Evolutionary conservation across 1,140 invertebrate species (phyloP), one percentile per base, ranked within the genome.

Genomic region (Prorops nasuta): DNA sequence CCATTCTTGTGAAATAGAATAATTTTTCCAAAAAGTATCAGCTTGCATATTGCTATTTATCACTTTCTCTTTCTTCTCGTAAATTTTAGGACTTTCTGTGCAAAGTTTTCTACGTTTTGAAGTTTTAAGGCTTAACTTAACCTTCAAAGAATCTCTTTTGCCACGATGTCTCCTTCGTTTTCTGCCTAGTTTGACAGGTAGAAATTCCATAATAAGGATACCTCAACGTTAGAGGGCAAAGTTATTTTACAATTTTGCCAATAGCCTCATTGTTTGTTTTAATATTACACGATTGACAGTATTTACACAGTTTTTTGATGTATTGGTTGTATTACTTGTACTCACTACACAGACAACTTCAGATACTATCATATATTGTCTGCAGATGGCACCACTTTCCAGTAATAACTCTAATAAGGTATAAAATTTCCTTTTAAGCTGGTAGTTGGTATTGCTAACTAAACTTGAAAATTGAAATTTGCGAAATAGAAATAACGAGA

Each of bases 1-100:
- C 74, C 74, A 77, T 34, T 73, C 69, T 20, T 73, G 64, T 1
- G 71, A 69, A 7, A 49, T 57, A 14, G 54, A 56, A 28, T 77
- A 77, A 65, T 76, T 77, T 59, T 72, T 60, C 74, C 74, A 77
- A 55, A 77, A 77, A 14, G 67, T 44, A 19, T 62, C 60, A 10
- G 73, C 73, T 16, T 69, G 47, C 69, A 72, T 72, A 6, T 37
- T 53, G 22, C 55, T 16, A 10, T 9, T 16, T 8, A 38, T 4
- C 28, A 56, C 10, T 47, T 51, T 37, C 31, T 45, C 44, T 43
- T 39, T 43, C 32, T 9, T 18, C 4, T 24, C 3, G 48, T 43
- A 39, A 28, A 18, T 31, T 46, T 32, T 47, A 4, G 21, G 45
- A 44, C 42, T 21, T 14, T 46, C 46, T 1, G 22, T 16, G 10